A percentile compares a stretch with the other conserved stretches of the same genome.
These are phyloP conservation scores for Danio albolineatus DNA, from an alignment of 2,797 vertebrate species.

Conservation along the genomic window DNA sequence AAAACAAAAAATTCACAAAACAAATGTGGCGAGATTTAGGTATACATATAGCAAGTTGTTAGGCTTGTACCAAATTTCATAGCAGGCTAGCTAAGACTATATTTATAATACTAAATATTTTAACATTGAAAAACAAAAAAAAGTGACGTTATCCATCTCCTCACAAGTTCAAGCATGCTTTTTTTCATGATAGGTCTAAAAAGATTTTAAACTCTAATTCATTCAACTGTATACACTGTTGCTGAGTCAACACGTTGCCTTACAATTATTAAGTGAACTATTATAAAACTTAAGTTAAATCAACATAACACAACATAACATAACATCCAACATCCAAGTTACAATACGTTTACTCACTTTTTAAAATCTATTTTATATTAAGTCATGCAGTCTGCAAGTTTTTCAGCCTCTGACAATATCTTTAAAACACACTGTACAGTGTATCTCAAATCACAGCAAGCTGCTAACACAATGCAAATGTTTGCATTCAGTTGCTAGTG, in stretches of 20 bases:
- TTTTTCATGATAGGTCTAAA: neutral
- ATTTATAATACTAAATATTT: neutral
- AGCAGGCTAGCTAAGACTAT: neutral
- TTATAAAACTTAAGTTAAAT: too few species aligned
- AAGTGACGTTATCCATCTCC: neutral
- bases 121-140: neutral
- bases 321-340: too few species aligned
- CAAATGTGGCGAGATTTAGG: neutral
- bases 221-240: neutral
- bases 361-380: neutral
- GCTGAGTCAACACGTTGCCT: too few species aligned
- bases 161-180: neutral
- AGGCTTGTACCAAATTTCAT: neutral
- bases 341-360: too few species aligned
- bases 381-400: neutral
- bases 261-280: too few species aligned
- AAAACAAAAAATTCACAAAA: too few species aligned
- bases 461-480: constrained; percentile 1
- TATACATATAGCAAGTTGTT: neutral
- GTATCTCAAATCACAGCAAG: constrained; percentile 10
- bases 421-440: neutral
- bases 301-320: too few species aligned
- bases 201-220: too few species aligned
- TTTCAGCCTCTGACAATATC: neutral
- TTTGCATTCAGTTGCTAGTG: neutral